These are phyloP conservation scores for Scaptomyza pallida DNA, from an alignment of 1,140 invertebrate genomes.

Conservation along the genomic window DNA sequence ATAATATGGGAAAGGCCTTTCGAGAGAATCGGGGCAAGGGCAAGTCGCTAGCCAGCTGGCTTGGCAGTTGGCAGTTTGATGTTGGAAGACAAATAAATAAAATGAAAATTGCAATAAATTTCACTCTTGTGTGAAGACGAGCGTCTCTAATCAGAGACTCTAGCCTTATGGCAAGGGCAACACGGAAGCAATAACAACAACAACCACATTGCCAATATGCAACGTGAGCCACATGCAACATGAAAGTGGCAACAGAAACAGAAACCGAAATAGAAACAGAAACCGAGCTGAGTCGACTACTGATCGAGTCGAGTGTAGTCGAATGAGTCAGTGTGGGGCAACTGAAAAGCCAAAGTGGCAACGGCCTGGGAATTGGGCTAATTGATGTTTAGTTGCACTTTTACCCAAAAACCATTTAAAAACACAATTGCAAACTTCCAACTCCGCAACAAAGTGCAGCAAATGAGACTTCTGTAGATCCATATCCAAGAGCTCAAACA, in stretches of 20 bases:
- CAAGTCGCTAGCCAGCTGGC: background rate
- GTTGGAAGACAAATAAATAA: constrained; percentile 48
- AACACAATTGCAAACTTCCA: constrained; percentile 46
- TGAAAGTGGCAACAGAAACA: constrained; percentile 55
- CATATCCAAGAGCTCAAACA: constrained; percentile 34
- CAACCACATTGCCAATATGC: constrained; percentile 64
- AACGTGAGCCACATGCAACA: constrained; percentile 77
- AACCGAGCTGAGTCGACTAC: constrained; percentile 15
- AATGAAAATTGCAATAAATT: constrained; percentile 78
- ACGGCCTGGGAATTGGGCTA: constrained; percentile 78
- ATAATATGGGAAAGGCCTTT: constrained; percentile 61
- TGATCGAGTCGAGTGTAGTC: background rate
- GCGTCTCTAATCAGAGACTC: constrained; percentile 70
- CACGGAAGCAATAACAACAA: constrained; percentile 32
- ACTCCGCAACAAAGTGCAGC: constrained; percentile 28
- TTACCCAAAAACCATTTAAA: constrained; percentile 73
- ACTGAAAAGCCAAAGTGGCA: constrained; percentile 57
- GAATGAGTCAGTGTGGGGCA: constrained; percentile 24
- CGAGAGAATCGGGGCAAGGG: constrained; percentile 34
- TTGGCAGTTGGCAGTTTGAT: constrained; percentile 8
- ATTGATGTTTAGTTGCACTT: constrained; percentile 83
- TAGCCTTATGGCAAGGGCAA: constrained; percentile 55
- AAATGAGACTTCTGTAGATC: constrained; percentile 44
- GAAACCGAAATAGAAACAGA: constrained; percentile 46
- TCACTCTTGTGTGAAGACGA: constrained; percentile 75